Percentiles rank a stretch among this genome's conserved stretches.
Conservation (phyloP, 2,888 invertebrate species). For the Volucella inanis region DNA sequence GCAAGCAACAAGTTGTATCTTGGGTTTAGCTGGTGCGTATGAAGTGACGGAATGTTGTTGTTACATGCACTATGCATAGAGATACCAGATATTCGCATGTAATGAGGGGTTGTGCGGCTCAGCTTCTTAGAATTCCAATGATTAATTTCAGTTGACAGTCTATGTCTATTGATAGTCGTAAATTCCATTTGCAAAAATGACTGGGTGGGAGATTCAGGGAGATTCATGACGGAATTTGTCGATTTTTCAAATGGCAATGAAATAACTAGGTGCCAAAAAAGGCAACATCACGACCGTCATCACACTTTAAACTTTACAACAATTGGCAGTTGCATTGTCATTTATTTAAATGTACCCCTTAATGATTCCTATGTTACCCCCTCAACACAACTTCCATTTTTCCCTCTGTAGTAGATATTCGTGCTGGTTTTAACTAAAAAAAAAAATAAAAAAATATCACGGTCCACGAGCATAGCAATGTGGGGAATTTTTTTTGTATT, state of each 20-base stretch:
- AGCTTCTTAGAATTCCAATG: slow-evolving; percentile 64
- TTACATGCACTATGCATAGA: slow-evolving; percentile 43
- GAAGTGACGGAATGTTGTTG: slow-evolving; percentile 69
- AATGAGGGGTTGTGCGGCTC: not conserved
- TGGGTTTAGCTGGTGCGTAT: slow-evolving; percentile 59
- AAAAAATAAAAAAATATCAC: slow-evolving; percentile 49
- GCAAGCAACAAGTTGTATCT: slow-evolving; percentile 56
- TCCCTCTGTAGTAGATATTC: not conserved
- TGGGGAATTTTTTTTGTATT: slow-evolving; percentile 27
- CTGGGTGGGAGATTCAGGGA: not conserved
- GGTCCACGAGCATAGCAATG: slow-evolving; percentile 11
- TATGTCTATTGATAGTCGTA: slow-evolving; percentile 45
- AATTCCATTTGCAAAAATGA: slow-evolving; percentile 33
- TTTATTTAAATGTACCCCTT: slow-evolving; percentile 55
- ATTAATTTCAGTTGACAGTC: slow-evolving; percentile 57
- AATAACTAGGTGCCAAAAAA: slow-evolving; percentile 64
- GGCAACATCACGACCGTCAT: slow-evolving; percentile 68
- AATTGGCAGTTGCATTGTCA: slow-evolving; percentile 69
- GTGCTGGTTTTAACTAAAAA: slow-evolving; percentile 72
- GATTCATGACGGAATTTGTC: slow-evolving; percentile 30
- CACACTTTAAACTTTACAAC: slow-evolving; percentile 7
- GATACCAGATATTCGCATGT: not conserved
- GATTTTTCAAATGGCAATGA: slow-evolving; percentile 38
- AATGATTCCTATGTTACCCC: not conserved
- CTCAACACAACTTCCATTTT: not conserved